Conservation (phyloP, 2,888 invertebrate genomes). For the Sialis fuliginosa region DNA sequence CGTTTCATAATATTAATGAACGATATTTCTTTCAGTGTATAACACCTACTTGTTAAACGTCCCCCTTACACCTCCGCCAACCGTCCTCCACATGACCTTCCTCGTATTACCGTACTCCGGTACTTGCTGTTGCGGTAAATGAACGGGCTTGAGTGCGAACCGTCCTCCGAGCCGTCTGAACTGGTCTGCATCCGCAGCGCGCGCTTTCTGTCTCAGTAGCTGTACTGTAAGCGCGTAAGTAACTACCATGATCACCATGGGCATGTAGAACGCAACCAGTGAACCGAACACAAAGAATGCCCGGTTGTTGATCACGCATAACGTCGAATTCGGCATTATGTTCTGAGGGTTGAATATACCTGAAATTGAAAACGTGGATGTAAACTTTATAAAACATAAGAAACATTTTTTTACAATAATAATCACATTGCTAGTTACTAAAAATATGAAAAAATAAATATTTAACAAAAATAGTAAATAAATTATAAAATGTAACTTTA, state of each 20-base stretch:
- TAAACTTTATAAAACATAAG: constrained; percentile 4
- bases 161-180: constrained; percentile 32
- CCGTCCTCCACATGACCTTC: constrained; percentile 21
- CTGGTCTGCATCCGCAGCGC: constrained; percentile 42
- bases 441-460: constrained; percentile 5
- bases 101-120: not conserved
- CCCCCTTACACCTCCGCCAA: constrained; percentile 21
- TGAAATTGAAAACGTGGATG: constrained; percentile 19
- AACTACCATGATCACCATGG: constrained; percentile 87
- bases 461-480: not conserved
- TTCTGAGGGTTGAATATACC: constrained; percentile 58
- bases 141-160: constrained; percentile 13
- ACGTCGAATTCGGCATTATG: constrained; percentile 60
- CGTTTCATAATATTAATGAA: too few species aligned
- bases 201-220: constrained; percentile 61
- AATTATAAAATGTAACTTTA: not conserved
- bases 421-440: constrained; percentile 1
- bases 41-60: too few species aligned
- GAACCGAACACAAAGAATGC: constrained; percentile 84
- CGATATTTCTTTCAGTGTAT: too few species aligned
- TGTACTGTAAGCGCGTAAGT: constrained; percentile 82
- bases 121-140: not conserved
- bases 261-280: constrained; percentile 84
- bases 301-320: constrained; percentile 70
- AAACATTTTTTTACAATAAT: not conserved